Percentiles rank a stretch among this genome's conserved stretches.
phyloP scores from a whole-genome alignment of 2,113 vertebrate species.

The Actenoides hombroni region DNA sequence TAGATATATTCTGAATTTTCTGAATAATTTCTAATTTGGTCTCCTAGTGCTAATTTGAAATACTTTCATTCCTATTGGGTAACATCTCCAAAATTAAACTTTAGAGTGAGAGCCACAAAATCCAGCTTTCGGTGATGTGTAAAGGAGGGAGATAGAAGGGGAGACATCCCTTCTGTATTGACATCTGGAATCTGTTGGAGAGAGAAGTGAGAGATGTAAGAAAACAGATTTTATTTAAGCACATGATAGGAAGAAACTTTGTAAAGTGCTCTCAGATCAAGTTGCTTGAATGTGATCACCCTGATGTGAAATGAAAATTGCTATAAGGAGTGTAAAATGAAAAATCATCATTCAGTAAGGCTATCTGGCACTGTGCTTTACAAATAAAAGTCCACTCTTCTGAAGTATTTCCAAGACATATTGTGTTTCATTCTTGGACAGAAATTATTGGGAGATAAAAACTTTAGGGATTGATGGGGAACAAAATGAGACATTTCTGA shows the following conservation, averaged over 20 bases:
- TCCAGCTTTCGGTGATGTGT: rapidly evolving
- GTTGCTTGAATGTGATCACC: not conserved
- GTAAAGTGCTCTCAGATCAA: not conserved
- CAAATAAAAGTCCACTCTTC: not conserved
- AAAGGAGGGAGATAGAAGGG: not conserved
- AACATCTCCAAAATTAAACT: not conserved
- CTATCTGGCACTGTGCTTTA: not conserved
- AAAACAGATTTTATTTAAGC: not conserved
- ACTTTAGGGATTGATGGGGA: not conserved
- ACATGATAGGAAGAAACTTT: not conserved
- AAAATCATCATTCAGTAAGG: not conserved
- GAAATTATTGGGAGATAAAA: not conserved
- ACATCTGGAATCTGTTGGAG: not conserved
- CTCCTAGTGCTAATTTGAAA: not conserved
- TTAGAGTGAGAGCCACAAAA: not conserved
- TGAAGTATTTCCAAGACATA: not conserved
- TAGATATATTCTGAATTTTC: not conserved
- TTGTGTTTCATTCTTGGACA: not conserved
- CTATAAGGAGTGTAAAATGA: not conserved
- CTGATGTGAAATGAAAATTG: not conserved
- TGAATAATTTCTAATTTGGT: not conserved
- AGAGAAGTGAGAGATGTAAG: not conserved
- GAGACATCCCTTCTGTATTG: not conserved
- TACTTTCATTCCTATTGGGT: not conserved
- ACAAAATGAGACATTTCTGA: not conserved